These are phyloP conservation scores for Barypeithes pellucidus DNA, from an alignment of 2,888 invertebrate genomes.

Conservation along the genomic window DNA sequence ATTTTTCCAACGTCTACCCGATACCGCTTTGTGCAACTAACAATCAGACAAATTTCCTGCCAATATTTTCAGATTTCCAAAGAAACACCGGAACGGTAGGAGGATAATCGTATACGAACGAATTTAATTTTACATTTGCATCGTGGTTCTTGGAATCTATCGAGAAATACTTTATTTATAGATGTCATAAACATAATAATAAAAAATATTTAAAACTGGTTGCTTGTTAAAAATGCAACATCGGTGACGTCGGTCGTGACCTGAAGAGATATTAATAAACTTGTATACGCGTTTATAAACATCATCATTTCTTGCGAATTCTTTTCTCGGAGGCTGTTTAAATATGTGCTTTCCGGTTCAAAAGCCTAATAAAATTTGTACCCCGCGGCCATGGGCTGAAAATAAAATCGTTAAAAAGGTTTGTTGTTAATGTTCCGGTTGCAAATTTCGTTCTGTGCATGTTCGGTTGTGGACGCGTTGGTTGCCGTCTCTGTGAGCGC, in stretches of 20 bases:
- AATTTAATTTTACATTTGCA: conserved; percentile 23
- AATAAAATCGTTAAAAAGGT: too few relatives aligned
- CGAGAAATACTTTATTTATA: conserved; percentile 15
- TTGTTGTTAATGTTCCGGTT: too few relatives aligned
- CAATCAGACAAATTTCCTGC: not conserved
- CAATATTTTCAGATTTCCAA: conserved; percentile 4
- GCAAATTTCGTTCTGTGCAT: too few relatives aligned
- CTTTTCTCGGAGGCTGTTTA: not conserved
- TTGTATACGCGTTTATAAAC: not conserved
- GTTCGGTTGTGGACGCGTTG: too few relatives aligned
- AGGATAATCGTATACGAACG: conserved; percentile 8
- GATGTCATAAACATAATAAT: conserved; percentile 1
- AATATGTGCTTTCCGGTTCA: conserved; percentile 4
- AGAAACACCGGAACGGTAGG: not conserved
- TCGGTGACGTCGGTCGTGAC: conserved; percentile 2
- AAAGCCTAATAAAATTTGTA: not conserved
- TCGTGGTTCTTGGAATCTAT: conserved; percentile 3
- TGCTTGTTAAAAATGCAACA: conserved; percentile 6
- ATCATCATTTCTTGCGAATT: not conserved
- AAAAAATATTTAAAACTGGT: not conserved
- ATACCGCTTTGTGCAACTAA: not conserved
- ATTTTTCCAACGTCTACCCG: not conserved
- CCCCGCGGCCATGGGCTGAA: too few relatives aligned
- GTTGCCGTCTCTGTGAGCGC: too few relatives aligned
- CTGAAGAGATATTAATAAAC: not conserved